These are phyloP conservation scores for Rhipidura dahli DNA, from an alignment of 2,113 vertebrate genomes.

Conservation along the genomic window DNA sequence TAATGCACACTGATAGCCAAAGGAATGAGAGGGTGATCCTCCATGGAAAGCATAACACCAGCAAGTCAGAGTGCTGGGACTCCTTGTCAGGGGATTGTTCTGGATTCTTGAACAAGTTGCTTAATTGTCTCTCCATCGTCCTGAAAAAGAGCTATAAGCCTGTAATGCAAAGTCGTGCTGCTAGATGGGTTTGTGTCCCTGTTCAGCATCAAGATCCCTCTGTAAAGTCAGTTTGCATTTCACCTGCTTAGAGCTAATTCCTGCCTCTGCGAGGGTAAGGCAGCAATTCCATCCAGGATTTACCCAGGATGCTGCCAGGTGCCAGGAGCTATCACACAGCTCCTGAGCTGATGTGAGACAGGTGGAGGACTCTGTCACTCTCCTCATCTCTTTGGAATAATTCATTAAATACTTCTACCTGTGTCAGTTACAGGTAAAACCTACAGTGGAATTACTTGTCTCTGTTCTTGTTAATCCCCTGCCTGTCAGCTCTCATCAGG, in stretches of 20 bases:
- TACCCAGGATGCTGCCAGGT: neutral
- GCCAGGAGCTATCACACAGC: slow-evolving; percentile 11
- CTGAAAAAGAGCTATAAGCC: neutral
- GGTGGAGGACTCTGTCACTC: slow-evolving; percentile 17
- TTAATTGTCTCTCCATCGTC: neutral
- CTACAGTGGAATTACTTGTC: neutral
- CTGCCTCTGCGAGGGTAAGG: neutral
- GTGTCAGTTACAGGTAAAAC: slow-evolving; percentile 43
- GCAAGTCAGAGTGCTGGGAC: neutral
- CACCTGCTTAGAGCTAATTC: slow-evolving; percentile 20
- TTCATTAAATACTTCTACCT: slow-evolving; percentile 42
- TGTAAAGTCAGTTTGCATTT: slow-evolving; percentile 35
- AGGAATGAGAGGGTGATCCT: neutral
- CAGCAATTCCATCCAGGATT: neutral
- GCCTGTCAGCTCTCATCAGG: slow-evolving; percentile 60
- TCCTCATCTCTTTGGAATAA: neutral
- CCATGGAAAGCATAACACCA: neutral
- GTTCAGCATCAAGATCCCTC: neutral
- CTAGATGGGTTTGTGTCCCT: neutral
- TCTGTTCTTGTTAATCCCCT: slow-evolving; percentile 46
- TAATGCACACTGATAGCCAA: neutral
- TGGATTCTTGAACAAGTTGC: neutral
- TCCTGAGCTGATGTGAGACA: neutral
- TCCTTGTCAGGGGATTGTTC: neutral
- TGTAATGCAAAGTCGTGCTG: neutral